Conservation (phyloP, 2,797 vertebrate species). For the Malacoctenus gilli region DNA sequence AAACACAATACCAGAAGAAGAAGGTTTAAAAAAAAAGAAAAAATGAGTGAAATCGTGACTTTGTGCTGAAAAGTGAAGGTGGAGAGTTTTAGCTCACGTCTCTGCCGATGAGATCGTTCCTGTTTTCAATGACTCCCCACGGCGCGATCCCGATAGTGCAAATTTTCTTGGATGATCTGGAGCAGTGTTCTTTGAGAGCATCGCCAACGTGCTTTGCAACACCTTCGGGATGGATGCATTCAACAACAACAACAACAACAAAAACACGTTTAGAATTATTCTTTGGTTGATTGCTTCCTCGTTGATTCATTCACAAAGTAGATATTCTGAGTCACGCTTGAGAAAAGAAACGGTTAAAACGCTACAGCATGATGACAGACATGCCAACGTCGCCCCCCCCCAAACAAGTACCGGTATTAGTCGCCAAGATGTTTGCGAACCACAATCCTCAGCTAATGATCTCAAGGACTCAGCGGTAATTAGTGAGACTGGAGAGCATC, state of each 20-base stretch:
- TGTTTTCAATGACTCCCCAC: conserved; percentile 98
- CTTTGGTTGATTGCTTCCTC: too few species aligned
- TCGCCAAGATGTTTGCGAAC: conserved; percentile 38
- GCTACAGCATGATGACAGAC: conserved; percentile 21
- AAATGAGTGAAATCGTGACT: neutral
- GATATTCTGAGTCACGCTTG: neutral
- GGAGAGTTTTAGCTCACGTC: conserved; percentile 84
- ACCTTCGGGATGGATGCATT: conserved; percentile 69
- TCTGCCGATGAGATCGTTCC: conserved; percentile 97
- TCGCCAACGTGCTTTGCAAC: conserved; percentile 98
- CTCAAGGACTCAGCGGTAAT: conserved; percentile 57
- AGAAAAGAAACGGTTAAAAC: conserved; percentile 4
- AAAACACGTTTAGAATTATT: too few species aligned
- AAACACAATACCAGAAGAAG: too few species aligned
- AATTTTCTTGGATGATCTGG: conserved; percentile 96
- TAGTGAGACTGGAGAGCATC: conserved; percentile 51
- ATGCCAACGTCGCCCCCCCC: conserved; percentile 4
- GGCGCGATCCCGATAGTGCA: conserved; percentile 97
- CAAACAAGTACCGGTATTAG: conserved; percentile 29
- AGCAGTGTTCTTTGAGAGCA: conserved; percentile 94
- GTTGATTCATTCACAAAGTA: too few species aligned
- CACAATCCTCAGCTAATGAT: conserved; percentile 51
- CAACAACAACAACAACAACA: conserved; percentile 3
- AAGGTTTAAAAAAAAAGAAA: neutral
- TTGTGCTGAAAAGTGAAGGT: too few species aligned